phyloP scores from a whole-genome alignment of 2,888 invertebrate genomes.

The Drosophila macrospina region DNA sequence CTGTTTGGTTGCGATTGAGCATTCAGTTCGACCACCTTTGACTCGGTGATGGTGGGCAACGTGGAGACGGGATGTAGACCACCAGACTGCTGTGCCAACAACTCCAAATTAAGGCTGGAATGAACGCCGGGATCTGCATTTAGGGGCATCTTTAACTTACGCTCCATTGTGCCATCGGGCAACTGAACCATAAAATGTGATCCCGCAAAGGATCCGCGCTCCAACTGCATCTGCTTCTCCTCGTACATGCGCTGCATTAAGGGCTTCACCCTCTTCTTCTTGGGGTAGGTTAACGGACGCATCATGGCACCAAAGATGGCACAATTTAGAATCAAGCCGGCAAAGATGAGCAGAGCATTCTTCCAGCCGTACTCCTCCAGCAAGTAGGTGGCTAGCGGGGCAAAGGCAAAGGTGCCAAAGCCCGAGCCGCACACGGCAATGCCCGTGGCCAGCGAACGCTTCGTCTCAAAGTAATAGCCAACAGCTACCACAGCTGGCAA shows the following conservation, averaged over 20 bases:
- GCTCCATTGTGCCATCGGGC: slow-evolving; percentile 96
- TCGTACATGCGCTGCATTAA: slow-evolving; percentile 96
- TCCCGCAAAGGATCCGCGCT: slow-evolving; percentile 94
- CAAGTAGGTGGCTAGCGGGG: slow-evolving; percentile 93
- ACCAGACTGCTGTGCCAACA: slow-evolving; percentile 88
- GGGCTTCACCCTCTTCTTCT: slow-evolving; percentile 88
- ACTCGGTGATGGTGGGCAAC: slow-evolving; percentile 95
- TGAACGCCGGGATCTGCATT: slow-evolving; percentile 97
- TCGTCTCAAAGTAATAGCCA: slow-evolving; percentile 98
- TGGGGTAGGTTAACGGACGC: slow-evolving; percentile 85
- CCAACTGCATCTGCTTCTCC: slow-evolving; percentile 95
- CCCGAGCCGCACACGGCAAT: slow-evolving; percentile 98
- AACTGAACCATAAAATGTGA: slow-evolving; percentile 95
- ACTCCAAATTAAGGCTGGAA: slow-evolving; percentile 95
- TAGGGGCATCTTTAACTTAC: slow-evolving; percentile 94
- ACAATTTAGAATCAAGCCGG: slow-evolving; percentile 96
- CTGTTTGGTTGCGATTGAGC: slow-evolving; percentile 68
- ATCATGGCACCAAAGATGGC: slow-evolving; percentile 91
- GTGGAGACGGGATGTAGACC: slow-evolving; percentile 94
- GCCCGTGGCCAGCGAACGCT: slow-evolving; percentile 96
- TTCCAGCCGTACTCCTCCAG: slow-evolving; percentile 94
- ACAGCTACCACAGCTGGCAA: slow-evolving; percentile 98
- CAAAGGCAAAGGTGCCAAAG: slow-evolving; percentile 97
- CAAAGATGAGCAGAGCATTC: slow-evolving; percentile 94
- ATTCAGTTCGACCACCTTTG: slow-evolving; percentile 88